These are phyloP conservation scores for Drosophila pegasa DNA, from an alignment of 2,888 invertebrate species.

Conservation along the genomic window DNA sequence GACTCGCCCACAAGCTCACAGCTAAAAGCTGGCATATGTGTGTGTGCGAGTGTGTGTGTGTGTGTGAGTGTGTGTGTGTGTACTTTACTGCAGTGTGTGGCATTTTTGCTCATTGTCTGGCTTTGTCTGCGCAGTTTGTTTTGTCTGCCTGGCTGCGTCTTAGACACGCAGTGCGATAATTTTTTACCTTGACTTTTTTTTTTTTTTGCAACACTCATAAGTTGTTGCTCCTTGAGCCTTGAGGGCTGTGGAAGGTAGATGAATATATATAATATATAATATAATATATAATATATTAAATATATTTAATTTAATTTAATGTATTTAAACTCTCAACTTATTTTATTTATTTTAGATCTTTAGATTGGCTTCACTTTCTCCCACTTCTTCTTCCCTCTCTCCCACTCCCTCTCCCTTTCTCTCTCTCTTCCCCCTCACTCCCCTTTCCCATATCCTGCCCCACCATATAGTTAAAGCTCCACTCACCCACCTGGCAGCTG, in stretches of 20 bases:
- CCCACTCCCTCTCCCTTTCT: background rate
- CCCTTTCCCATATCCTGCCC: conserved; percentile 10
- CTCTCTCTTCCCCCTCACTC: background rate
- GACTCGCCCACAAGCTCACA: conserved; percentile 58
- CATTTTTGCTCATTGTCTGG: conserved; percentile 38
- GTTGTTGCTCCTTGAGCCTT: conserved; percentile 30
- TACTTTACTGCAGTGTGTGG: conserved; percentile 36
- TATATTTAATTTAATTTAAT: conserved; percentile 22
- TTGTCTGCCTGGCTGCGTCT: conserved; percentile 50
- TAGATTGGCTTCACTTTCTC: background rate
- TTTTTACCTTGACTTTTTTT: conserved; percentile 40
- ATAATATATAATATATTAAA: background rate
- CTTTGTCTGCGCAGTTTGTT: conserved; percentile 45
- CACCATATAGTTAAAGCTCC: conserved; percentile 18
- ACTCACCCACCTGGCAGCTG: conserved; percentile 23
- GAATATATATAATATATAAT: background rate
- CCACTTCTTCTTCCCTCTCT: background rate
- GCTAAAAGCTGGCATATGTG: conserved; percentile 4
- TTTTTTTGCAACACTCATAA: conserved; percentile 32
- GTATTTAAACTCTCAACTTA: background rate
- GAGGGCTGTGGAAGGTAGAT: conserved; percentile 1
- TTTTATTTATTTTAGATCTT: background rate
- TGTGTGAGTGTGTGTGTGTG: conserved; percentile 2
- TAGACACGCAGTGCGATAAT: conserved; percentile 55
- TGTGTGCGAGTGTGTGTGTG: conserved; percentile 18